phyloP scores from a whole-genome alignment of 1,140 invertebrate genomes.

The Macrosteles quadrilineatus region DNA sequence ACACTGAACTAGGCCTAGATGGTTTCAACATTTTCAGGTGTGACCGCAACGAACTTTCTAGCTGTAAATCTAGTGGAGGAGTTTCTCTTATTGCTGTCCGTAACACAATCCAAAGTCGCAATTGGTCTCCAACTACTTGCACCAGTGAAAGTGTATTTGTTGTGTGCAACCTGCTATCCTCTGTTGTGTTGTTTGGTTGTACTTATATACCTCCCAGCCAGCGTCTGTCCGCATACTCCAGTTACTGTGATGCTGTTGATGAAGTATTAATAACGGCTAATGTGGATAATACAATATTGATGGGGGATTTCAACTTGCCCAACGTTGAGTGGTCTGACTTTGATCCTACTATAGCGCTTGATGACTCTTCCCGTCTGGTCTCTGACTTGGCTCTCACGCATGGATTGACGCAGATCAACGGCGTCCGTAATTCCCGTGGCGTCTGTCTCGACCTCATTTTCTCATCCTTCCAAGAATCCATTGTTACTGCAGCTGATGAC shows the following conservation, averaged over 20 bases:
- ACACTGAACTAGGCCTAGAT: no score
- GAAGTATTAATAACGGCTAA: background rate
- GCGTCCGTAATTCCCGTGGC: background rate
- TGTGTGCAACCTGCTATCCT: background rate
- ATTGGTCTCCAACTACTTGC: background rate
- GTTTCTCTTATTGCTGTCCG: background rate
- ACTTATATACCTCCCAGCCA: background rate
- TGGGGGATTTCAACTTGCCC: background rate
- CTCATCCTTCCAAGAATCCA: background rate
- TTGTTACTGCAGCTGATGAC: background rate
- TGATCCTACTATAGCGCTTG: background rate
- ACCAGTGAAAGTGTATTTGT: background rate
- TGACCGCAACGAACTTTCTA: background rate
- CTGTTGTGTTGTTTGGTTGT: background rate
- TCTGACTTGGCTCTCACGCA: background rate
- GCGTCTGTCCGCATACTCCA: background rate
- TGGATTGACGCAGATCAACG: conserved; percentile 1
- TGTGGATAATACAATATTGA: background rate
- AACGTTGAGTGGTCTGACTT: background rate
- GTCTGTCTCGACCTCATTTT: conserved; percentile 19
- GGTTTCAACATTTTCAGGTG: background rate
- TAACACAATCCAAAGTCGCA: background rate
- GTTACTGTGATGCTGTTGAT: background rate
- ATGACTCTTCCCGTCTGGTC: background rate
- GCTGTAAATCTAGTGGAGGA: background rate